phyloP scores from a whole-genome alignment of 2,113 vertebrate genomes.

The Clarias magur region DNA sequence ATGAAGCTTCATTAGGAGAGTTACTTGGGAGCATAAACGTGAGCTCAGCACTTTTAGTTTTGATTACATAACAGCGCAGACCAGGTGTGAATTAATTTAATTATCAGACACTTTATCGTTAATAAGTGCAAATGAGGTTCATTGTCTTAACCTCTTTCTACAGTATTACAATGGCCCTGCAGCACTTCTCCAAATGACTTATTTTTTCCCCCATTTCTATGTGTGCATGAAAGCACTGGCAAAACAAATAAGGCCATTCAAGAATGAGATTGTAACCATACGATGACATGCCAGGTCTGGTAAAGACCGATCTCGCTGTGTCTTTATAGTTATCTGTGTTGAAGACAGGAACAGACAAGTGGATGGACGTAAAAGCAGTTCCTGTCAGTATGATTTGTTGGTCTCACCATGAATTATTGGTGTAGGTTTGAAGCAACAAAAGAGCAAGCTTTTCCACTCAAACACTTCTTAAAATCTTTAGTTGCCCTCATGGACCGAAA shows the following conservation, averaged over 20 bases:
- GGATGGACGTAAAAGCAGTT: slow-evolving; percentile 57
- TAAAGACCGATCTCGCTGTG: background rate
- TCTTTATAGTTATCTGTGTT: slow-evolving; percentile 31
- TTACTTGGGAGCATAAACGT: background rate
- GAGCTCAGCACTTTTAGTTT: background rate
- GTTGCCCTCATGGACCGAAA: background rate
- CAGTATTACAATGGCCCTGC: background rate
- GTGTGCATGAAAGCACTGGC: background rate
- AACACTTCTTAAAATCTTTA: slow-evolving; percentile 2
- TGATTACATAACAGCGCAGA: background rate
- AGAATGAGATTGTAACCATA: background rate
- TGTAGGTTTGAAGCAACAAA: slow-evolving; percentile 72
- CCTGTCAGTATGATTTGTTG: slow-evolving; percentile 67
- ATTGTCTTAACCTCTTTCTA: background rate
- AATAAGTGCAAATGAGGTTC: background rate
- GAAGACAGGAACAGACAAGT: slow-evolving; percentile 45
- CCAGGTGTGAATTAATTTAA: background rate
- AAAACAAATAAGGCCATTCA: slow-evolving; percentile 2
- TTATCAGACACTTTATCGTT: background rate
- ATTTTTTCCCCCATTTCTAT: background rate
- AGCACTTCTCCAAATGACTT: background rate
- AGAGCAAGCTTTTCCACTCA: slow-evolving; percentile 47
- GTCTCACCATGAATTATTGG: slow-evolving; percentile 77
- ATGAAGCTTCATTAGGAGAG: background rate
- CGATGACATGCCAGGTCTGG: background rate